Conservation (phyloP, 2,888 invertebrate species). For the Tupiocoris notatus region DNA sequence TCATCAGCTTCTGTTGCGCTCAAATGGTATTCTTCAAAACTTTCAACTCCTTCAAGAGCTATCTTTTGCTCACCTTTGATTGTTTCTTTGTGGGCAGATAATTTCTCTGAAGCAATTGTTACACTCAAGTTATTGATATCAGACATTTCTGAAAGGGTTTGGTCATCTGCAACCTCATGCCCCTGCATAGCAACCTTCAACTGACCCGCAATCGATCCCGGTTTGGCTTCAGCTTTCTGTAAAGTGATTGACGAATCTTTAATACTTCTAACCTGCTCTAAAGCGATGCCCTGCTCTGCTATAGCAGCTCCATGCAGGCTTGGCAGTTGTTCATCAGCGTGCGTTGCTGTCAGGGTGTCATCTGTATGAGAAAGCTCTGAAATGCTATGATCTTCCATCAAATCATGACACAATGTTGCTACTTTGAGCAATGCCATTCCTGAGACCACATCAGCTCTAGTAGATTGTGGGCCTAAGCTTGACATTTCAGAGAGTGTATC, state of each 20-base stretch:
- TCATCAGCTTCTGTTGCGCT: slow-evolving; percentile 9
- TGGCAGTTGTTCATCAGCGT: slow-evolving; percentile 21
- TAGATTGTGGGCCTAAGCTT: slow-evolving; percentile 12
- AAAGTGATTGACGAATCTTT: not conserved
- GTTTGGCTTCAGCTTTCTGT: slow-evolving; percentile 9
- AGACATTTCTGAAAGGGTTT: slow-evolving; percentile 14
- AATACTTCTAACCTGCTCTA: slow-evolving; percentile 12
- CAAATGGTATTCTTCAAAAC: not conserved
- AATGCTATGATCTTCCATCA: slow-evolving; percentile 18
- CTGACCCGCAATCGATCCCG: slow-evolving; percentile 6
- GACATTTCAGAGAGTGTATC: slow-evolving; percentile 36
- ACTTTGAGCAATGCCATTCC: slow-evolving; percentile 1
- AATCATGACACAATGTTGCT: slow-evolving; percentile 18
- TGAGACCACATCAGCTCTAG: slow-evolving; percentile 8
- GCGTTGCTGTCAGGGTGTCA: slow-evolving; percentile 29
- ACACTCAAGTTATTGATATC: not conserved
- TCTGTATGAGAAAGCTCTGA: slow-evolving; percentile 28
- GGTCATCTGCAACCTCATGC: slow-evolving; percentile 9
- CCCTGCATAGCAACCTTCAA: slow-evolving; percentile 7
- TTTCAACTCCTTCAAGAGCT: slow-evolving; percentile 18
- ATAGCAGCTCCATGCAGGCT: slow-evolving; percentile 21
- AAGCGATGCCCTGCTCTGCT: not conserved
- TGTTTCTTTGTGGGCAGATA: not conserved
- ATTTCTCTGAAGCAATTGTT: slow-evolving; percentile 13
- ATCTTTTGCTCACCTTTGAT: slow-evolving; percentile 12